Evolutionary conservation across 2,888 invertebrate species (phyloP), one percentile per base, ranked within the genome.

Genomic region (Hemithea aestivaria): DNA sequence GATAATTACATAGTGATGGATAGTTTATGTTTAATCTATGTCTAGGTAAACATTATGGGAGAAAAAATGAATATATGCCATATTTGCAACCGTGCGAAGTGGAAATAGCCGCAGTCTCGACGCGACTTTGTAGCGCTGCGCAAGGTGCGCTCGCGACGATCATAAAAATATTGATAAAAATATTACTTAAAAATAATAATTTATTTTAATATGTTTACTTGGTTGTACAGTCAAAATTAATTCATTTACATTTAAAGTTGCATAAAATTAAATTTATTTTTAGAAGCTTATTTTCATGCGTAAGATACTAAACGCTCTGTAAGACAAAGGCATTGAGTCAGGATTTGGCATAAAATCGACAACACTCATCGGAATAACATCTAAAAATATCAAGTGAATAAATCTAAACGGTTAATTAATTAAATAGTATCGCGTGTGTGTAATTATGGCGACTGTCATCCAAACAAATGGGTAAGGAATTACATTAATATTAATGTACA

Each of bases 381-480:
- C 55, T 59, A 54, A 51, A 57, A 58, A 62, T 58, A 62, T 47
- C 29, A 45, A 31, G 52, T 60, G 62, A 59, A 59, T 56, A 58
- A 60, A 58, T 48, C 53, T 41, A 38, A 44, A 45, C 32, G 42
- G 23, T 26, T 54, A 49, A 53, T 60, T 62, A 56, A 56, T 60
- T 46, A 29, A 36, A 41, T 45, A 56, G 55, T 59, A 47, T 41
- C 45, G 54, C 46, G 50, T 53, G 56, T 58, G 54, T 37, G 38
- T 57, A 51, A 59, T 51, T 45, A 80, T 81, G 81, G 65, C 70
- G 41, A 58, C 72, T 27, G 56, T 70, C 53, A 53, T 79, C 50
- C 68, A 77, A 56, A 68, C 61, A 48, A 72, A 73, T 58, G 72
- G 76, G 81, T 81, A 62, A 76, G 79, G 40, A 48, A 37, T 59